phyloP scores from a whole-genome alignment of 2,113 vertebrate species.

The Apteryx mantelli region DNA sequence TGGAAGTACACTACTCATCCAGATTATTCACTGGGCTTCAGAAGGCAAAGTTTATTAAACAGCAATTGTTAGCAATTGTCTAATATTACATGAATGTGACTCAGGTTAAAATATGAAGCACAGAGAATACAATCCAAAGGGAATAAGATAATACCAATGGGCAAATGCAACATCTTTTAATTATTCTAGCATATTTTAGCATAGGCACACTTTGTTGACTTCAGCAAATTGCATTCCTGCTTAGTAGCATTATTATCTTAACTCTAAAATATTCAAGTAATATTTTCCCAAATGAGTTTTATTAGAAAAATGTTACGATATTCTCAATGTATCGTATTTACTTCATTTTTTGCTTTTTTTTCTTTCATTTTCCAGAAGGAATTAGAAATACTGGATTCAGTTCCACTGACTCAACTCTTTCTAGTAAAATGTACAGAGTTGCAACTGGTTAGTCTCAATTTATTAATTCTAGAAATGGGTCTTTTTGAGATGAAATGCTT shows the following conservation, averaged over 20 bases:
- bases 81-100: not conserved
- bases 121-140: slow-evolving; percentile 7
- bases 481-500: not conserved
- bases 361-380: not conserved
- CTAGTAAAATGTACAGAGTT: not conserved
- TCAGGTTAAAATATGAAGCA: not conserved
- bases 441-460: not conserved
- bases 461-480: not conserved
- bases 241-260: slow-evolving; percentile 2
- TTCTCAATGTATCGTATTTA: not conserved
- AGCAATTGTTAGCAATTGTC: not conserved
- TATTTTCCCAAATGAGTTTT: not conserved
- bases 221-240: not conserved
- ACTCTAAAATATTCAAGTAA: slow-evolving; percentile 33
- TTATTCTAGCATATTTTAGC: not conserved
- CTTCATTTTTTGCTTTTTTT: not conserved
- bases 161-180: not conserved
- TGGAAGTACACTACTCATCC: not conserved
- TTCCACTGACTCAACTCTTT: slow-evolving; percentile 8
- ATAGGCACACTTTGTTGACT: not conserved
- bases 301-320: not conserved
- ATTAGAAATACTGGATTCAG: not conserved
- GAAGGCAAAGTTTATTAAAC: not conserved
- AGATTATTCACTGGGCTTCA: not conserved
- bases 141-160: not conserved